Evolutionary conservation across 64 coral and sea anemone genomes (phyloP), one percentile per base, ranked within the genome.

Genomic region (Hydrozoanthus tunicans): DNA sequence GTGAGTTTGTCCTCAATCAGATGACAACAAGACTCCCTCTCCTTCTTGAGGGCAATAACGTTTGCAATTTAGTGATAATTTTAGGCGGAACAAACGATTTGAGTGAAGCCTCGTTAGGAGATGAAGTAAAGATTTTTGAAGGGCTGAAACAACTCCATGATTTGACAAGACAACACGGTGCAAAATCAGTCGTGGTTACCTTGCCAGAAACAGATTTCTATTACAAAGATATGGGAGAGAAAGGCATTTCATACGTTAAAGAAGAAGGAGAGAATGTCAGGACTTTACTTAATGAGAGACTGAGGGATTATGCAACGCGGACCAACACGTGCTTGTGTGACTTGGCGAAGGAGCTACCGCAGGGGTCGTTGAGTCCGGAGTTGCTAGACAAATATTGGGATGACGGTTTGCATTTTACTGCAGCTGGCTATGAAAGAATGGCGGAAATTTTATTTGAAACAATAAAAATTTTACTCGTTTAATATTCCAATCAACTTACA

Each of bases 31-130:
- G 92, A 79, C 62, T 97, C 26, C 78, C 90, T 5, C 58, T 65
- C 4, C n/a, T 97, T 52, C 55, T 97, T 14, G 51, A 84, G 55
- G 32, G 80, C 84, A 56, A 53, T n/a, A 89, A 57, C 17, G 53
- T 77, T 0, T 97, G 94, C 17, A 83, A 97, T 90, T 70, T 97
- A 79, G 83, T 94, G 57, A 90, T 97, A 61, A 92, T 97, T 53
- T 58, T 97, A 56, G 95, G 95, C 60, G 95, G 95, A 26, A 97
- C 95, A 13, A 97, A 97, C 72, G 95, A 97, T 81, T 78, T 96
- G 53, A 86, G 85, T 25, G 91, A 93, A 67, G 72, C 85, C 9
- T 83, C 79, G 3, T 9, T 73, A 17, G 95, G 90, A 0, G 90
- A 92, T 74, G 95, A 97, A 89, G 70, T 56, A 5, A 74, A 58